A percentile compares a stretch with the other conserved stretches of the same genome.
phyloP scores from a whole-genome alignment of 2,113 vertebrate genomes.

The Cariama cristata region DNA sequence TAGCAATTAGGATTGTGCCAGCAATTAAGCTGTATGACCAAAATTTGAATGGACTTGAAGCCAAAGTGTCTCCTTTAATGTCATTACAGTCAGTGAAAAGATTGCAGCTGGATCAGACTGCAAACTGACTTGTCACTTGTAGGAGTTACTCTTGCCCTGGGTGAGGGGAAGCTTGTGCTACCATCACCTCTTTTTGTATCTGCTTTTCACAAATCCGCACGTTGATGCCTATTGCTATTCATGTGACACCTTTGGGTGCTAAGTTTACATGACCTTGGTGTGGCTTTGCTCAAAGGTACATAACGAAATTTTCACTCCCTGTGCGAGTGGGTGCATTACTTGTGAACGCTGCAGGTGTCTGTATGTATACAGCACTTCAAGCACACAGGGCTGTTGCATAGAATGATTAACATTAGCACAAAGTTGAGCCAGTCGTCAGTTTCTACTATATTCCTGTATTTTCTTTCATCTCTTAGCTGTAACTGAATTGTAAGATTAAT shows the following conservation, averaged over 20 bases:
- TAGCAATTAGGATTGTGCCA: neutral
- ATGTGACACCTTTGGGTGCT: neutral
- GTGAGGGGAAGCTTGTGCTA: neutral
- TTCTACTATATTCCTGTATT: neutral
- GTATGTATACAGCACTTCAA: neutral
- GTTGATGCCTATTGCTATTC: neutral
- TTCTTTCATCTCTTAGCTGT: constrained; percentile 16
- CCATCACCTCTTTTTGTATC: neutral
- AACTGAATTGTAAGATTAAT: constrained; percentile 28
- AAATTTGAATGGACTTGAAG: neutral
- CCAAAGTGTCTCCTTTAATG: neutral
- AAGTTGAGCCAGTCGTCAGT: neutral
- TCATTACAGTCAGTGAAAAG: neutral
- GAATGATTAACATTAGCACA: neutral
- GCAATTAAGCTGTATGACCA: neutral
- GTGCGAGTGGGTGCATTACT: neutral
- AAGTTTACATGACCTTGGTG: neutral
- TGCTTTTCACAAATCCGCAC: neutral
- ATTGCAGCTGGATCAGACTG: neutral
- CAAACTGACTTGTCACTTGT: neutral
- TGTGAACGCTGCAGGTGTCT: neutral
- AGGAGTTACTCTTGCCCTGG: neutral
- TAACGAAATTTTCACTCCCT: neutral
- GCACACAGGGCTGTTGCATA: neutral
- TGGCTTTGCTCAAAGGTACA: neutral